Percentiles rank a stretch among this genome's conserved stretches.
phyloP scores from a whole-genome alignment of 37 sponge, comb jelly and placozoan genomes.

The Cliona cf. orientalis region DNA sequence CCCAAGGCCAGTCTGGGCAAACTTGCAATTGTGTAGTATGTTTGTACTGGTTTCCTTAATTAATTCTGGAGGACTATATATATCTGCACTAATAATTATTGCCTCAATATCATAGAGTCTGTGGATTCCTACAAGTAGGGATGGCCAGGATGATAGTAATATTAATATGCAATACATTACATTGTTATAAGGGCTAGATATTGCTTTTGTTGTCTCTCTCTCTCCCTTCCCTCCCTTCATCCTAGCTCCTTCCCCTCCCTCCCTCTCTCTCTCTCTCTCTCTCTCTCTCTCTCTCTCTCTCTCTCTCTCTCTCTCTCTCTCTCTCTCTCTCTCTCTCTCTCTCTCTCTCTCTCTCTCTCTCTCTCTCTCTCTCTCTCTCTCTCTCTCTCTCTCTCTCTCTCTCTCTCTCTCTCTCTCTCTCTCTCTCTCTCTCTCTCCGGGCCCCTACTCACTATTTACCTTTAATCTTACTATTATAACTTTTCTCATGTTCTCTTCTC shows the following conservation, averaged over 20 bases:
- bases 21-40: no score
- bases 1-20: no score
- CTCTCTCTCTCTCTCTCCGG: not conserved
- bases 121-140: no score
- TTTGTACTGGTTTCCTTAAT: no score
- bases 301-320: conserved; percentile 13
- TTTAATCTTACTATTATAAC: no score
- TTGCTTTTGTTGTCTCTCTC: not conserved
- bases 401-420: not conserved
- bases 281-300: conserved; percentile 22
- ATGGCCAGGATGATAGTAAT: no score
- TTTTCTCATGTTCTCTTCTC: no score
- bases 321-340: conserved; percentile 7
- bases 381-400: not conserved
- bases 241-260: not conserved
- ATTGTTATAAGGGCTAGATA: not conserved
- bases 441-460: not conserved
- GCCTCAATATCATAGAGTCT: no score
- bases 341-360: conserved; percentile 29
- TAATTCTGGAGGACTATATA: no score
- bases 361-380: conserved; percentile 12
- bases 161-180: no score
- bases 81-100: no score
- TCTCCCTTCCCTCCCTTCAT: not conserved
- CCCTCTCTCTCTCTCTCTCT: conserved; percentile 28